phyloP scores from a whole-genome alignment of 2,888 invertebrate genomes.

The Eumerus sabulonum region DNA sequence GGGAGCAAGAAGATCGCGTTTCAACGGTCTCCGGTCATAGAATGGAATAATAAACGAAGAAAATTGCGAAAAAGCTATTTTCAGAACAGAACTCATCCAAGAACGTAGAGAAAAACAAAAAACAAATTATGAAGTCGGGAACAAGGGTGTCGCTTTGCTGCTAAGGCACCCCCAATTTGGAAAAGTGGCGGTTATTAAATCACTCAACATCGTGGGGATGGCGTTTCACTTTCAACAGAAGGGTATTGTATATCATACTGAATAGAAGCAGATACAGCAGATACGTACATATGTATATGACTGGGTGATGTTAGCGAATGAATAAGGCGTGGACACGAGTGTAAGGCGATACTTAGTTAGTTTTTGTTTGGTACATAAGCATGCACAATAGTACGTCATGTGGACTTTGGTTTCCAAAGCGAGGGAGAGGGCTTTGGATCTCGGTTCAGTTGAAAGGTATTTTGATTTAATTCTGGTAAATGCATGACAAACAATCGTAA shows the following conservation, averaged over 20 bases:
- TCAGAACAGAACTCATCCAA: conserved; percentile 22
- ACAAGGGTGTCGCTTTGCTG: conserved; percentile 25
- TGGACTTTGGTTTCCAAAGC: too few species aligned
- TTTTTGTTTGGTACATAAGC: too few species aligned
- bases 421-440: too few species aligned
- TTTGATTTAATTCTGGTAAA: too few species aligned
- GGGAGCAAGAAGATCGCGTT: conserved; percentile 47
- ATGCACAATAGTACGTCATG: too few species aligned
- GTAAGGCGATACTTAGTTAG: neutral
- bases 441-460: too few species aligned
- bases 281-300: conserved; percentile 6
- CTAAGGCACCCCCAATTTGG: conserved; percentile 13
- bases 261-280: too few species aligned
- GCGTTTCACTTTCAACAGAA: conserved; percentile 45
- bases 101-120: too few species aligned
- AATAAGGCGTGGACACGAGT: neutral
- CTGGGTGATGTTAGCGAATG: conserved; percentile 18
- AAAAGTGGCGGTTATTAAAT: conserved; percentile 23
- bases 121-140: neutral
- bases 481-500: conserved; percentile 4
- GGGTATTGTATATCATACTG: too few species aligned
- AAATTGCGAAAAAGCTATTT: neutral
- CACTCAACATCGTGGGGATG: neutral
- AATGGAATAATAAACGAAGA: too few species aligned
- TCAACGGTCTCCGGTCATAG: conserved; percentile 25